A percentile compares a stretch with the other conserved stretches of the same genome.
phyloP scores from a whole-genome alignment of 1,140 invertebrate species.

The Proctacanthus coquilletti region DNA sequence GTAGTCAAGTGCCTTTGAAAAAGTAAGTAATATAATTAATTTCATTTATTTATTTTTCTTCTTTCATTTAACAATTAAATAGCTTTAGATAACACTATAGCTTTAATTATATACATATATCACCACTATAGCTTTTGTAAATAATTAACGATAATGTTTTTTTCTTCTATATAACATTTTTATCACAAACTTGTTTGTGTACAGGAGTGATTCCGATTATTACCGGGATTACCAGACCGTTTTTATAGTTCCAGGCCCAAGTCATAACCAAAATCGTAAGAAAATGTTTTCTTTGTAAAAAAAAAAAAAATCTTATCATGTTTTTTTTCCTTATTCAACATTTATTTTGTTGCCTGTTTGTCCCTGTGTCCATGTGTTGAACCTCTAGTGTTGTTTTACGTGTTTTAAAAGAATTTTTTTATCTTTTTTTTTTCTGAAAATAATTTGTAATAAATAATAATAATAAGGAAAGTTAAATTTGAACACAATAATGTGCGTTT shows the following conservation, averaged over 20 bases:
- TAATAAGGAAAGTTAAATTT: no score
- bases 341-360: slow-evolving; percentile 9
- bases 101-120: slow-evolving; percentile 10
- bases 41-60: neutral
- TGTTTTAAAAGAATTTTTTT: slow-evolving; percentile 6
- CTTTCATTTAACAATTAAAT: slow-evolving; percentile 2
- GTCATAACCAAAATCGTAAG: slow-evolving; percentile 28
- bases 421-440: no score
- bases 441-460: no score
- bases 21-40: slow-evolving; percentile 53
- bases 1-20: slow-evolving; percentile 95
- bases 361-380: no score
- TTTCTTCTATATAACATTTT: no score
- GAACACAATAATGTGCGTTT: neutral
- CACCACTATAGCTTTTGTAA: slow-evolving; percentile 11
- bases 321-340: slow-evolving; percentile 4
- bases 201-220: slow-evolving; percentile 34
- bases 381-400: slow-evolving; percentile 27
- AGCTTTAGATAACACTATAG: neutral
- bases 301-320: neutral
- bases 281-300: slow-evolving; percentile 4
- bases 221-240: slow-evolving; percentile 58
- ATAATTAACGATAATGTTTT: slow-evolving; percentile 13
- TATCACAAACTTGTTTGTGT: slow-evolving; percentile 4
- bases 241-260: slow-evolving; percentile 56